Evolutionary conservation across 2,888 invertebrate species (phyloP), one percentile per base, ranked within the genome.

Genomic region (Drosophila putrida): DNA sequence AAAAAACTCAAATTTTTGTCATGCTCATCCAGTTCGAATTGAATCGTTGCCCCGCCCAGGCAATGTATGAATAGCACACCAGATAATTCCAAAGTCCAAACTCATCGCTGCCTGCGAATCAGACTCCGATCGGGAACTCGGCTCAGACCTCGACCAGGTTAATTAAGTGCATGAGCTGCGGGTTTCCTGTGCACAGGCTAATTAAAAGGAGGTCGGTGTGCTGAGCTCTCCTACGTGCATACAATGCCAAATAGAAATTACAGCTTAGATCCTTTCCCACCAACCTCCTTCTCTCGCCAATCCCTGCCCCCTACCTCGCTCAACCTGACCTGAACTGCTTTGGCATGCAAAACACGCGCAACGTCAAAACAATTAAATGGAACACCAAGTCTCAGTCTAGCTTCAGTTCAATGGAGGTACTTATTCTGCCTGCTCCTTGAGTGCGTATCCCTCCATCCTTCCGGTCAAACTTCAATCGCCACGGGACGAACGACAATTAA

Each of bases 341-440:
- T 31, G 54, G 44, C 64, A 83, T 83, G 84, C 83, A 86, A 83
- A 86, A 81, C 83, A 83, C 84, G 83, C 80, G 70, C 75, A 53
- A 38, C 64, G 64, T 58, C 80, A 68, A 84, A 83, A 86, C 83
- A 83, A 83, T 83, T 83, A 86, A 80, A 71, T 53, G 77, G 67
- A 66, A 63, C 69, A 60, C 60, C 68, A 60, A 63, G 75, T 49
- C 64, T 28, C 35, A 44, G 44, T 31, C 27, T 57, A 39, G 36
- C 53, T 25, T 44, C 27, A 25, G 51, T 47, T 28, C 41, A 8
- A 44, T 35, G 13, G 50, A 49, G 39, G 59, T 36, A 50, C 50
- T 61, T 60, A 20, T 20, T 3, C 25, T n/a, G 9, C 8, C 54
- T 39, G 33, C 50, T 58, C 39, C 64, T 46, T 13, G 38, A 2